These are phyloP conservation scores for Eulemur rubriventer DNA, from an alignment of 2,797 vertebrate genomes.

Conservation along the genomic window DNA sequence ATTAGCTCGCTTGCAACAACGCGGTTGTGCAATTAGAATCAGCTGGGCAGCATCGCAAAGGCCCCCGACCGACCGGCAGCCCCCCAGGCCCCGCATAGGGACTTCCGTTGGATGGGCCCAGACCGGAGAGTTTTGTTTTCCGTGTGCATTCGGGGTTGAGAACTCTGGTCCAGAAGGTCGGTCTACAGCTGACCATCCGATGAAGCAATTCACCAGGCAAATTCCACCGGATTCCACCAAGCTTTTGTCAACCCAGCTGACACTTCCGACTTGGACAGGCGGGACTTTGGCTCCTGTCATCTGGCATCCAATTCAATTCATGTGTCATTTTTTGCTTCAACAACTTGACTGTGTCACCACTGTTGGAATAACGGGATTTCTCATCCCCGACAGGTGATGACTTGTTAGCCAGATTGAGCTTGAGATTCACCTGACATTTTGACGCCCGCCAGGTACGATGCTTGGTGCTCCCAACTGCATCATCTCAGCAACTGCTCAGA, in stretches of 20 bases:
- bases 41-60: not conserved
- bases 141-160: too few relatives aligned
- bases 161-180: not conserved
- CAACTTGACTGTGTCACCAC: not conserved
- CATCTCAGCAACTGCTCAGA: not conserved
- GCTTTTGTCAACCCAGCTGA: not conserved
- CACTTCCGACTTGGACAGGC: not conserved
- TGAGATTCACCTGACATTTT: not conserved
- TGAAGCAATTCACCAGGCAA: not conserved
- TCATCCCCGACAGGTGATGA: not conserved
- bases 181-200: fast-evolving
- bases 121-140: too few relatives aligned
- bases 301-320: not conserved
- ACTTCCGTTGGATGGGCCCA: fast-evolving
- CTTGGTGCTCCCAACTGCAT: not conserved
- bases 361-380: not conserved
- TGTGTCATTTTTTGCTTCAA: not conserved
- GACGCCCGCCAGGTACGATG: not conserved
- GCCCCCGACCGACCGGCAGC: not conserved
- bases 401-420: not conserved
- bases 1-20: not conserved
- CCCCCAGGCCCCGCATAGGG: fast-evolving
- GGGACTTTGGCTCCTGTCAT: not conserved
- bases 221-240: not conserved
- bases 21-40: fast-evolving